Conservation (phyloP, 2,113 vertebrate genomes). For the Dipodomys spectabilis region DNA sequence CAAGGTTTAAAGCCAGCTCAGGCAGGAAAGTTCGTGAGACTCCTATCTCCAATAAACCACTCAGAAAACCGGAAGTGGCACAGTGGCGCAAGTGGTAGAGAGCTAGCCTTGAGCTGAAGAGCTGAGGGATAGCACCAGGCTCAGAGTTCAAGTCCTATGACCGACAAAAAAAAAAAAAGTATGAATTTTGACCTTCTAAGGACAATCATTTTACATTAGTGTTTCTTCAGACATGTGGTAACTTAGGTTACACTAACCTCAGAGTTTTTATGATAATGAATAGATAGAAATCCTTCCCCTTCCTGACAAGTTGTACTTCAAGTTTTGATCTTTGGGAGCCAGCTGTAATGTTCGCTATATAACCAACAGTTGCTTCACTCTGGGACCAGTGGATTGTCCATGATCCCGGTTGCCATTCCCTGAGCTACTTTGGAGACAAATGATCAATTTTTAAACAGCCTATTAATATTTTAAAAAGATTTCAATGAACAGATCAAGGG, state of each 20-base stretch:
- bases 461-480: constrained; percentile 77
- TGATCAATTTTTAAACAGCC: constrained; percentile 78
- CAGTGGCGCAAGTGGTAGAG: too few species aligned
- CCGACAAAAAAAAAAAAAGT: background rate
- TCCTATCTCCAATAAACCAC: too few species aligned
- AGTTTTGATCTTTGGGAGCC: constrained; percentile 60
- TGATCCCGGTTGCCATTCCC: constrained; percentile 62
- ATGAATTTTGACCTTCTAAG: background rate
- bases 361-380: constrained; percentile 47
- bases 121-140: too few species aligned
- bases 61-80: too few species aligned
- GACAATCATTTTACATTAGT: constrained; percentile 11
- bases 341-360: constrained; percentile 58
- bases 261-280: background rate
- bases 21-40: too few species aligned
- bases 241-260: constrained; percentile 48
- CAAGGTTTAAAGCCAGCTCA: too few species aligned
- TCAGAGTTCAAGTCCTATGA: too few species aligned
- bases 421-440: constrained; percentile 73
- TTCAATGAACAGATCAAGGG: constrained; percentile 75
- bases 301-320: constrained; percentile 33
- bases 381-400: constrained; percentile 22
- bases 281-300: constrained; percentile 44
- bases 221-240: constrained; percentile 53
- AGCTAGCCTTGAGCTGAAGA: too few species aligned